Evolutionary conservation across 2,888 invertebrate species (phyloP).

Genomic region (Gisinianus flammeolus): DNA sequence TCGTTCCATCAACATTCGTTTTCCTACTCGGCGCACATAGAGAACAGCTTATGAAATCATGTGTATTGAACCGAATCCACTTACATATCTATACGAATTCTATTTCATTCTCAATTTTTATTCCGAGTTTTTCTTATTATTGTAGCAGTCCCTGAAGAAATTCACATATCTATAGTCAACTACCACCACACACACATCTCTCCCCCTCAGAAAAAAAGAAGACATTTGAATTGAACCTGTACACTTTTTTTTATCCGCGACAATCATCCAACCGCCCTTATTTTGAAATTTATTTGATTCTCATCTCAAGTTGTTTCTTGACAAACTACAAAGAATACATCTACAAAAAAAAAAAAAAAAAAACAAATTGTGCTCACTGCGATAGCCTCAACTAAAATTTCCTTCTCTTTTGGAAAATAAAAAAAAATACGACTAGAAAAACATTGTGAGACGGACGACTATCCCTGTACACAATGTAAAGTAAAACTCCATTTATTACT

Average conservation of each 20-base stretch:
- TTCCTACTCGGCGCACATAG: constrained; percentile 21
- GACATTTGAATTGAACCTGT: constrained; percentile 13
- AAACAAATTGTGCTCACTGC: too few species aligned
- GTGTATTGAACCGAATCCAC: constrained; percentile 36
- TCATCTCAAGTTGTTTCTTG: not conserved
- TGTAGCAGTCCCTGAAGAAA: constrained; percentile 7
- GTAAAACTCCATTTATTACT: not conserved
- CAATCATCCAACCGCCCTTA: not conserved
- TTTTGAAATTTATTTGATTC: constrained; percentile 24
- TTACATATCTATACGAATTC: constrained; percentile 27
- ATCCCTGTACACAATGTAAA: not conserved
- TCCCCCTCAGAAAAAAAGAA: not conserved
- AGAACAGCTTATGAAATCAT: constrained; percentile 33
- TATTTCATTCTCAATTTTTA: constrained; percentile 24
- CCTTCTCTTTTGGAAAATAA: not conserved
- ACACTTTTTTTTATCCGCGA: constrained; percentile 1
- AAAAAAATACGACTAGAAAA: not conserved
- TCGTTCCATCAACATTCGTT: constrained; percentile 20
- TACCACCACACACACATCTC: not conserved
- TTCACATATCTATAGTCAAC: not conserved
- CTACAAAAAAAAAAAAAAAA: not conserved
- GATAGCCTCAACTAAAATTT: not conserved
- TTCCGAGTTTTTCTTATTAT: constrained; percentile 16
- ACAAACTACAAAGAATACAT: not conserved
- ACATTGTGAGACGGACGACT: not conserved